These are phyloP conservation scores for Acridotheres tristis DNA, from an alignment of 2,797 vertebrate genomes.

Conservation along the genomic window DNA sequence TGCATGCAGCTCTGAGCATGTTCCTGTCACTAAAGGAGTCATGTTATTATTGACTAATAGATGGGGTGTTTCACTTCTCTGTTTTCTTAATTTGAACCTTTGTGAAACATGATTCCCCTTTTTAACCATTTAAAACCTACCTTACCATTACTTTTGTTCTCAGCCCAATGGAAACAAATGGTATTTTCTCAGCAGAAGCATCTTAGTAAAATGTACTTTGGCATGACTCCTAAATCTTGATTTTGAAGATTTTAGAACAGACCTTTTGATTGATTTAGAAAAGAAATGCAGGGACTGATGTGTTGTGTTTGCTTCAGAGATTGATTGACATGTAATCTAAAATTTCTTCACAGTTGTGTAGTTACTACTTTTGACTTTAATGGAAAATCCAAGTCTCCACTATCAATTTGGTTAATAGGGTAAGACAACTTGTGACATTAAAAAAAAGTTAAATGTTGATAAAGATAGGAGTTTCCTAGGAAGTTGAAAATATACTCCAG, in stretches of 20 bases:
- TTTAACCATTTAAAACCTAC: not conserved
- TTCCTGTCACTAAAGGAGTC: not conserved
- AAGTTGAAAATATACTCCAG: not conserved
- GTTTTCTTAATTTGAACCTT: not conserved
- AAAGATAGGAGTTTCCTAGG: not conserved
- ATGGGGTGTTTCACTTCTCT: not conserved
- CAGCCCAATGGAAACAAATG: not conserved
- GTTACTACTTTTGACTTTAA: constrained; percentile 20
- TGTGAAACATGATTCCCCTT: not conserved
- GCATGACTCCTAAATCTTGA: not conserved
- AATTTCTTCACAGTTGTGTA: constrained; percentile 1
- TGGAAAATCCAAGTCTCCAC: not conserved
- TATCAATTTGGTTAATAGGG: constrained; percentile 30
- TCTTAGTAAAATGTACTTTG: not conserved
- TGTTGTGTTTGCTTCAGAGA: not conserved
- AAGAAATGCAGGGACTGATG: not conserved
- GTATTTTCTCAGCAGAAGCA: not conserved
- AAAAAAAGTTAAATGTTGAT: constrained; percentile 17
- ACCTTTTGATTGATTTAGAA: not conserved
- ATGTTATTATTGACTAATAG: not conserved
- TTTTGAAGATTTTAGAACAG: not conserved
- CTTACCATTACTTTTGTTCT: not conserved
- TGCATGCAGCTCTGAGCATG: not conserved
- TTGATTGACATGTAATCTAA: constrained; percentile 8
- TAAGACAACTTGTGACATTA: constrained; percentile 5